phyloP scores from a whole-genome alignment of 2,797 vertebrate genomes.

The Zenarchopterus dispar region DNA sequence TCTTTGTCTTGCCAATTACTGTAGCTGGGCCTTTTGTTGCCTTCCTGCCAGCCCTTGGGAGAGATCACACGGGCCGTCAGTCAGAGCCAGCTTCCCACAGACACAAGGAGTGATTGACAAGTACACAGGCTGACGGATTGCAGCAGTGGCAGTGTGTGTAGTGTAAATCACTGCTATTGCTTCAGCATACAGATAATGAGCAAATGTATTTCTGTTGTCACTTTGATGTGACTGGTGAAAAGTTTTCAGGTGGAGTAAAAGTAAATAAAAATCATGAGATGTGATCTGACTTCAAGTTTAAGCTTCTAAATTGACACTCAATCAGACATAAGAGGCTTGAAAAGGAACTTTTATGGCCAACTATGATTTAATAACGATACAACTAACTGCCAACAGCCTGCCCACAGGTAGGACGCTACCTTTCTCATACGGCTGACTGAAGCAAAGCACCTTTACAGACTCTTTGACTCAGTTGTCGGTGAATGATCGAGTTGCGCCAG shows the following conservation, averaged over 20 bases:
- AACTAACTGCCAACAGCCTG: conserved; percentile 2
- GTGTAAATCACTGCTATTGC: conserved; percentile 74
- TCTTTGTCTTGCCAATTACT: conserved; percentile 80
- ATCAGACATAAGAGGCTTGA: no score
- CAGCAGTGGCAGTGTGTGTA: conserved; percentile 60
- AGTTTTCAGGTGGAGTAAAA: conserved; percentile 58
- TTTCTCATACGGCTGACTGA: conserved; percentile 34
- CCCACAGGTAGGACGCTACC: conserved; percentile 37
- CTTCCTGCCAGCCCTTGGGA: conserved; percentile 69
- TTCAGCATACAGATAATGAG: conserved; percentile 72
- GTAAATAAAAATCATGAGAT: conserved; percentile 30
- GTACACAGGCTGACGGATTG: conserved; percentile 68
- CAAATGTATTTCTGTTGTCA: conserved; percentile 67
- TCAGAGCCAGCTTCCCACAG: conserved; percentile 69
- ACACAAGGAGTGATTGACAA: conserved; percentile 72
- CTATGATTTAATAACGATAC: no score
- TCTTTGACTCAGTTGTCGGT: conserved; percentile 48
- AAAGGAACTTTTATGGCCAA: no score
- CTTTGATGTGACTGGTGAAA: conserved; percentile 64
- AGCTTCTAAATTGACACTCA: no score
- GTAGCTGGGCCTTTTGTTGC: conserved; percentile 71
- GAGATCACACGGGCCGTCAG: conserved; percentile 81
- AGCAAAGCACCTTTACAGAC: conserved; percentile 36
- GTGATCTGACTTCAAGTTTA: no score
- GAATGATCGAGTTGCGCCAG: conserved; percentile 53